phyloP scores from a whole-genome alignment of 1,140 invertebrate genomes.

The Oncopeltus fasciatus region DNA sequence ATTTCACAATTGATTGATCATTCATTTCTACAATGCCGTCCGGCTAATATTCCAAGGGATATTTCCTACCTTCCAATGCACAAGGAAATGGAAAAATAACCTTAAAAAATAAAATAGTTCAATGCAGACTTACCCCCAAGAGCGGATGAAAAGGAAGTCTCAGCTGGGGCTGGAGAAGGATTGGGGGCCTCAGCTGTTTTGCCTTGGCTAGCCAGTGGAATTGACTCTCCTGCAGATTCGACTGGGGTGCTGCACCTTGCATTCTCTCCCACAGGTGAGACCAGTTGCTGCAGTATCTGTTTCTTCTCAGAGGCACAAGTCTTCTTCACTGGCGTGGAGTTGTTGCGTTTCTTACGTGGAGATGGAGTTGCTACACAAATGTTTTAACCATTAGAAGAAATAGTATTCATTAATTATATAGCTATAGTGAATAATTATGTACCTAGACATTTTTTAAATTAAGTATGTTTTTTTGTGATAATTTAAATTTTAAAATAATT shows the following conservation, averaged over 20 bases:
- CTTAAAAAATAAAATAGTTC: too few species aligned
- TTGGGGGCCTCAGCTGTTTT: conserved; percentile 14
- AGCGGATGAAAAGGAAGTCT: conserved; percentile 15
- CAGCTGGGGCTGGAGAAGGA: conserved; percentile 13
- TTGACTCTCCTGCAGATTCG: conserved; percentile 8
- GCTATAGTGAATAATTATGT: too few species aligned
- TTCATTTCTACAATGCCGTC: too few species aligned
- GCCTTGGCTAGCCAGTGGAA: conserved; percentile 10
- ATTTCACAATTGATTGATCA: too few species aligned
- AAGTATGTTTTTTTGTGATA: too few species aligned
- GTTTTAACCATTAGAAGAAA: conserved; percentile 15
- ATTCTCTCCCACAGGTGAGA: conserved; percentile 40
- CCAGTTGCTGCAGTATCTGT: conserved; percentile 55
- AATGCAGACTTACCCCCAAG: background rate
- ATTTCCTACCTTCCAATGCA: too few species aligned
- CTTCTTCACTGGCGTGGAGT: conserved; percentile 52
- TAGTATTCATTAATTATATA: too few species aligned
- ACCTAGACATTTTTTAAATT: too few species aligned
- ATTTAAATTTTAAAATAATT: too few species aligned
- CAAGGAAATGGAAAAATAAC: too few species aligned
- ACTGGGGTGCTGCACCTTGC: conserved; percentile 3
- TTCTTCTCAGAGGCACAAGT: conserved; percentile 50
- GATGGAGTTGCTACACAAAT: conserved; percentile 45
- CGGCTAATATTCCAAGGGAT: too few species aligned
- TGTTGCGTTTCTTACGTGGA: conserved; percentile 53